phyloP scores from a whole-genome alignment of 2,797 vertebrate species.

The Miichthys miiuy region DNA sequence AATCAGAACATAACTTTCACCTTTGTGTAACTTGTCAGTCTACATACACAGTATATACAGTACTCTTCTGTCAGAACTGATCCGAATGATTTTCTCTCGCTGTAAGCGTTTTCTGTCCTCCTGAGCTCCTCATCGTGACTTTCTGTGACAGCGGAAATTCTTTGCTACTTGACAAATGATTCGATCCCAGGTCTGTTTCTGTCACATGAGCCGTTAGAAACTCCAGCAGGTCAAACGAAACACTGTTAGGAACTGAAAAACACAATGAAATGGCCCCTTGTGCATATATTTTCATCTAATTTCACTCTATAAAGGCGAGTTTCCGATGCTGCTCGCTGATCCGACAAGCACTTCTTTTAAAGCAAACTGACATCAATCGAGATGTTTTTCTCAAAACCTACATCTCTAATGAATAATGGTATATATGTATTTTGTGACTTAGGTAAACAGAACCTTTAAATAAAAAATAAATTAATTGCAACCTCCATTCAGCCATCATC shows the following conservation, averaged over 20 bases:
- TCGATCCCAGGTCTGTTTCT: background rate
- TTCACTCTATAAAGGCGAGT: no score
- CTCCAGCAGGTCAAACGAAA: background rate
- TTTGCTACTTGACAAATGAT: background rate
- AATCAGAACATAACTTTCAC: background rate
- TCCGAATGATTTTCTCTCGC: no score
- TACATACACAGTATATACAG: no score
- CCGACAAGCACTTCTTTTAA: background rate
- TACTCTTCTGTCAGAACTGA: no score
- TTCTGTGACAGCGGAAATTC: background rate
- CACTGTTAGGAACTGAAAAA: background rate
- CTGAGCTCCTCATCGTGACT: background rate
- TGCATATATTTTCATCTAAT: background rate
- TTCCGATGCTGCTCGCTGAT: no score
- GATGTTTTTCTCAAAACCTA: background rate
- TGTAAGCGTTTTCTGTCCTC: background rate
- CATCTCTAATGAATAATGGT: background rate
- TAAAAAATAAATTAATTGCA: background rate
- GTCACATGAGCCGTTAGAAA: background rate
- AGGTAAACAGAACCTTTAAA: background rate
- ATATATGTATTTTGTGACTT: background rate
- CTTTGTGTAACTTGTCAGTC: background rate
- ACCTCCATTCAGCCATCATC: constrained; percentile 7
- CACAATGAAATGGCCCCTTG: no score
- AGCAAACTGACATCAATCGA: background rate